Conservation (phyloP, 2,888 invertebrate genomes). For the Eurois occulta region DNA sequence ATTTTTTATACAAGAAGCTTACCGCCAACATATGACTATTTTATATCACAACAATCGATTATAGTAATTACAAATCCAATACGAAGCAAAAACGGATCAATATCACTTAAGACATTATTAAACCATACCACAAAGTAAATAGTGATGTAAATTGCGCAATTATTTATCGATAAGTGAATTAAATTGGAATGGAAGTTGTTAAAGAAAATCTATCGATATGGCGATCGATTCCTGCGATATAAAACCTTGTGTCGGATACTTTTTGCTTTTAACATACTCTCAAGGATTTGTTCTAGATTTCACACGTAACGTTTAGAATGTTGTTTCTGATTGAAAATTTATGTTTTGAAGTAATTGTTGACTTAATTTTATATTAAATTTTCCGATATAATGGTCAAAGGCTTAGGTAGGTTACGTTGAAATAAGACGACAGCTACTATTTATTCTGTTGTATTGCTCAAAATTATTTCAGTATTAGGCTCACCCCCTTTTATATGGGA, state of each 20-base stretch:
- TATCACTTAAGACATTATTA: constrained; percentile 15
- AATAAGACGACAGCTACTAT: too few relatives aligned
- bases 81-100: constrained; percentile 3
- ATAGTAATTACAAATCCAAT: constrained; percentile 8
- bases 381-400: not conserved
- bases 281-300: constrained; percentile 67
- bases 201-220: constrained; percentile 60
- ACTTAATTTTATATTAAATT: constrained; percentile 6
- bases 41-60: not conserved
- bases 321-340: constrained; percentile 39
- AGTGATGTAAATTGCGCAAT: constrained; percentile 54
- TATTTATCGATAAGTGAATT: constrained; percentile 53
- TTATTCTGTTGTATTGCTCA: not conserved
- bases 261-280: constrained; percentile 53
- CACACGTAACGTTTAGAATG: constrained; percentile 58
- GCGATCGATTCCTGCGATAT: constrained; percentile 40
- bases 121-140: constrained; percentile 26
- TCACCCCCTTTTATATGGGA: not conserved
- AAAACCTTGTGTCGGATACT: constrained; percentile 59
- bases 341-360: constrained; percentile 14
- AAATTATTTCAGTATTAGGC: not conserved
- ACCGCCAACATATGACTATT: too few relatives aligned
- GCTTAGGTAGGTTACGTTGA: not conserved
- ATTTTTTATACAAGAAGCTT: not conserved
- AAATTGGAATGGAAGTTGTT: constrained; percentile 45